phyloP scores from a whole-genome alignment of 2,888 invertebrate species.

The Furcula furcula region DNA sequence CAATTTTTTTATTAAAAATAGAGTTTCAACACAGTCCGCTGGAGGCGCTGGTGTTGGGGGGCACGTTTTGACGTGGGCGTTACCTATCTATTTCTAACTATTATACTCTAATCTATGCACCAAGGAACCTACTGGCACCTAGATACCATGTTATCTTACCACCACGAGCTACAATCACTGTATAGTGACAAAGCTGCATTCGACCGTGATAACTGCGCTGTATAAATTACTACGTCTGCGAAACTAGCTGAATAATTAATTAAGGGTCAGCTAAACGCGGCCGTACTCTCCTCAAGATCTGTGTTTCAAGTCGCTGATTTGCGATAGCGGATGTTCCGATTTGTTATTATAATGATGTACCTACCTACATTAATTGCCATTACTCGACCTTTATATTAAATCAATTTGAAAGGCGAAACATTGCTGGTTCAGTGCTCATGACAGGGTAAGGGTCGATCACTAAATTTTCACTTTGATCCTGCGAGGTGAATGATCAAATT shows the following conservation, averaged over 20 bases:
- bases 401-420: slow-evolving; percentile 15
- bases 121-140: slow-evolving; percentile 30
- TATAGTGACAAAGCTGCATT: slow-evolving; percentile 39
- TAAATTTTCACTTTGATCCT: neutral
- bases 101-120: no score
- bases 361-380: slow-evolving; percentile 23
- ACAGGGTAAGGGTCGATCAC: neutral
- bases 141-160: slow-evolving; percentile 33
- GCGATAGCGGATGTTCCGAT: slow-evolving; percentile 31
- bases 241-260: slow-evolving; percentile 44
- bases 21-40: no score
- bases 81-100: no score
- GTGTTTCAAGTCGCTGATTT: slow-evolving; percentile 31
- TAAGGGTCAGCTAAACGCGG: slow-evolving; percentile 31
- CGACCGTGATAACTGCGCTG: slow-evolving; percentile 38
- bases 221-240: slow-evolving; percentile 37
- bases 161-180: slow-evolving; percentile 37
- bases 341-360: slow-evolving; percentile 29
- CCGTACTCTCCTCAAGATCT: slow-evolving; percentile 31
- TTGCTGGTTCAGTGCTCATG: slow-evolving; percentile 15
- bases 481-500: no score
- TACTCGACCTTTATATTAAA: neutral
- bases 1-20: no score
- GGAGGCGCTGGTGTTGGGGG: no score
- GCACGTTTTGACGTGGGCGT: no score